Conservation (phyloP, 2,113 vertebrate species). For the Psettodes erumei region DNA sequence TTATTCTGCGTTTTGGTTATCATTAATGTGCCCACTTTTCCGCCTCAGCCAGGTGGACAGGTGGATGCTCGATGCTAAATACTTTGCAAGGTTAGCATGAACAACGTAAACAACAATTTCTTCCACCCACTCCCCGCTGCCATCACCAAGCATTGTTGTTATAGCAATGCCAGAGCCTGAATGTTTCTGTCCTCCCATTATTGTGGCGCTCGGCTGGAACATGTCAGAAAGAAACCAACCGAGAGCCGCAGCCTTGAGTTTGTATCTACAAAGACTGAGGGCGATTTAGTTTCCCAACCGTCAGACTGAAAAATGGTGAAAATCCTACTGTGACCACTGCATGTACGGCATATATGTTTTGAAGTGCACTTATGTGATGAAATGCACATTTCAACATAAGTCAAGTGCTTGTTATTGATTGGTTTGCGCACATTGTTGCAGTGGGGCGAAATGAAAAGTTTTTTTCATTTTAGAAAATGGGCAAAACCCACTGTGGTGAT, state of each 20-base stretch:
- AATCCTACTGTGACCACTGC: background rate
- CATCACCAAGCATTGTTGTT: slow-evolving; percentile 66
- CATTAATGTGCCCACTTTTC: no score
- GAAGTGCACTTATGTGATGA: no score
- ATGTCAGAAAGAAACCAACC: slow-evolving; percentile 30
- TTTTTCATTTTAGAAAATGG: background rate
- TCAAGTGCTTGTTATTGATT: background rate
- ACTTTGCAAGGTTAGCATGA: background rate
- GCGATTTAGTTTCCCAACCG: background rate
- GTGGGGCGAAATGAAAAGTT: background rate
- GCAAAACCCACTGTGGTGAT: no score
- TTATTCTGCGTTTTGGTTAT: no score
- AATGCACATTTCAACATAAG: background rate
- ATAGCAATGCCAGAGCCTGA: slow-evolving; percentile 70
- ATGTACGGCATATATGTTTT: background rate
- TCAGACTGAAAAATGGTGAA: no score
- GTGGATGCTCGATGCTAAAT: no score
- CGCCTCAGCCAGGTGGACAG: no score
- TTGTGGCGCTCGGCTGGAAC: slow-evolving; percentile 11
- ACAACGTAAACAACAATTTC: background rate
- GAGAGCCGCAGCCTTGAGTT: slow-evolving; percentile 53
- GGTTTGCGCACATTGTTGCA: background rate
- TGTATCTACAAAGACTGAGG: background rate
- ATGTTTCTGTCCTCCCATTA: slow-evolving; percentile 32
- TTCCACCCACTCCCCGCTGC: slow-evolving; percentile 31